Evolutionary conservation across 2,888 invertebrate genomes (phyloP).

Genomic region (Apantesis nais): DNA sequence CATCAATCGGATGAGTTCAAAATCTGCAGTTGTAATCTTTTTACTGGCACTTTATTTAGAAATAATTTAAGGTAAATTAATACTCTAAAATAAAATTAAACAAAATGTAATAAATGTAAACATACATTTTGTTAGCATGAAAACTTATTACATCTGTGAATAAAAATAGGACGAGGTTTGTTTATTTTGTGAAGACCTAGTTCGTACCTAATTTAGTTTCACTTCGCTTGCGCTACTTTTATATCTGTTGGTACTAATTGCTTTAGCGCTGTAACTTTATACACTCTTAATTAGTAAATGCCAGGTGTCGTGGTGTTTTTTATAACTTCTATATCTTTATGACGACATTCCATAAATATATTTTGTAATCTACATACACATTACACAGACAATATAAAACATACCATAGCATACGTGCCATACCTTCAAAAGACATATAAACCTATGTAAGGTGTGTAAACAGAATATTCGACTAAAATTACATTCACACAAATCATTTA

Average conservation of each 20-base stretch:
- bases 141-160: constrained; percentile 2
- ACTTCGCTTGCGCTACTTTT: constrained; percentile 55
- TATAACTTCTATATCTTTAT: not conserved
- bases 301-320: constrained; percentile 45
- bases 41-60: not conserved
- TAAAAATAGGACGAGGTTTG: constrained; percentile 21
- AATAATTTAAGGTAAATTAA: not conserved
- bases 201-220: constrained; percentile 45
- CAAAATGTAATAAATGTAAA: not conserved
- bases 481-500: too few species aligned
- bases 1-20: not conserved
- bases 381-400: too few species aligned
- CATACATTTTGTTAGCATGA: not conserved
- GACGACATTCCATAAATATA: not conserved
- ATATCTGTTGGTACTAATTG: constrained; percentile 60
- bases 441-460: too few species aligned
- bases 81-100: not conserved
- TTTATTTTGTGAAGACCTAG: constrained; percentile 50
- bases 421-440: too few species aligned
- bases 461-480: too few species aligned
- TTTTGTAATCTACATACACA: too few species aligned
- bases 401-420: too few species aligned
- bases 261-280: constrained; percentile 52
- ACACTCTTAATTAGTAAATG: constrained; percentile 61
- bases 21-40: not conserved